Conservation (phyloP, 2,797 vertebrate genomes). For the Corythornis leucogaster region DNA sequence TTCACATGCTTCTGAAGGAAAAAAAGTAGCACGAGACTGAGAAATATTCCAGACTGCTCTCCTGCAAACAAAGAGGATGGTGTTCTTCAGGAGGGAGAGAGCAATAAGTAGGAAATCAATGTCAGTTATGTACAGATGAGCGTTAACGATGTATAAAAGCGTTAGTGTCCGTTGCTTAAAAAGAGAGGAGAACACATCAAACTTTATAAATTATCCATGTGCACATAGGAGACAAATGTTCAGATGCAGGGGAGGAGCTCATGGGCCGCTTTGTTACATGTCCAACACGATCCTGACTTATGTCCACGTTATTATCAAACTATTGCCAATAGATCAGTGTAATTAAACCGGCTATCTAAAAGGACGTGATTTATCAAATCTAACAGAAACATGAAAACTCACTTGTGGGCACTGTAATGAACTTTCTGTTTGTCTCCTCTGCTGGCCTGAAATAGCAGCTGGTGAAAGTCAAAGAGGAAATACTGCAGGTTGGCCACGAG, state of each 20-base stretch:
- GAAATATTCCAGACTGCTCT: not conserved
- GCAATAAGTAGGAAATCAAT: constrained; percentile 17
- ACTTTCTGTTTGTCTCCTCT: not conserved
- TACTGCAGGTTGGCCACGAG: not conserved
- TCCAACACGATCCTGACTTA: constrained; percentile 41
- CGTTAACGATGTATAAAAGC: constrained; percentile 1
- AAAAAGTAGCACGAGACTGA: not conserved
- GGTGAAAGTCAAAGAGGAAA: not conserved
- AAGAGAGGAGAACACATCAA: constrained; percentile 8
- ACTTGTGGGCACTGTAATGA: constrained; percentile 19
- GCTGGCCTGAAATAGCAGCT: not conserved
- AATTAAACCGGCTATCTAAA: constrained; percentile 68
- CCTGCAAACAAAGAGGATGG: not conserved
- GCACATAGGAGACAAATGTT: not conserved
- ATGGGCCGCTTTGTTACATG: not conserved
- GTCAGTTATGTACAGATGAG: constrained; percentile 2
- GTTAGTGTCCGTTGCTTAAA: not conserved
- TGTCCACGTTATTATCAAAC: constrained; percentile 49
- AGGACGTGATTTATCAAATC: constrained; percentile 39
- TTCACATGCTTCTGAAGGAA: not conserved
- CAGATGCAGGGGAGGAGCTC: not conserved
- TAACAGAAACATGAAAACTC: constrained; percentile 10
- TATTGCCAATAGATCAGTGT: constrained; percentile 66
- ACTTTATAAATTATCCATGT: constrained; percentile 32
- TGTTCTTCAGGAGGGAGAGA: not conserved